Percentiles rank a stretch among this genome's conserved stretches.
Conservation (phyloP, 2,113 vertebrate genomes). For the Pluvialis apricaria region DNA sequence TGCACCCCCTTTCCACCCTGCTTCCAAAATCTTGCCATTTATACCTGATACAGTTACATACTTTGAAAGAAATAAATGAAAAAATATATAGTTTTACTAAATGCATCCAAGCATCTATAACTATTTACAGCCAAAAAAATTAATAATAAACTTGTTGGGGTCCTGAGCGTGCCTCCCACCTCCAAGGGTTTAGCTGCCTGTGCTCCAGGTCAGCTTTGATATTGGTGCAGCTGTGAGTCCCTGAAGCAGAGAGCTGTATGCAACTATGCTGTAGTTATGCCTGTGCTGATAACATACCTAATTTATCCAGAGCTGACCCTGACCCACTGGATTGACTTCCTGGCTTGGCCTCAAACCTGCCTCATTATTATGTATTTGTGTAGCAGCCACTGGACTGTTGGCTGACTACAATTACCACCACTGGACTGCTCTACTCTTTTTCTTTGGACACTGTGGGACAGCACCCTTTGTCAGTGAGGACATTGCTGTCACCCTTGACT, state of each 20-base stretch:
- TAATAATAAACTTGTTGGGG: neutral
- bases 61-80: neutral
- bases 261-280: neutral
- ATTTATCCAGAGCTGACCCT: neutral
- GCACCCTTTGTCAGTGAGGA: too few species aligned
- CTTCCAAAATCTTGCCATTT: too few species aligned
- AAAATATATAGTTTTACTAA: neutral
- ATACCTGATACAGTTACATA: neutral
- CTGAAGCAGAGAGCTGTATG: neutral
- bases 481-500: too few species aligned
- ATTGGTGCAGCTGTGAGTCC: neutral
- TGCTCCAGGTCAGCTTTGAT: neutral
- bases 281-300: neutral
- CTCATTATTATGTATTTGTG: neutral
- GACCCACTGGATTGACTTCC: neutral
- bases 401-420: neutral
- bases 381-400: neutral
- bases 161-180: neutral
- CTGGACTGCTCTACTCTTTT: neutral
- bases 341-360: too few species aligned
- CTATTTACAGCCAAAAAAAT: neutral
- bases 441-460: too few species aligned
- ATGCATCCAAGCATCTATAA: neutral
- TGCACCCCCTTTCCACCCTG: too few species aligned
- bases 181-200: neutral